phyloP scores from a whole-genome alignment of 1,140 invertebrate species.

The Megathymus violae region DNA sequence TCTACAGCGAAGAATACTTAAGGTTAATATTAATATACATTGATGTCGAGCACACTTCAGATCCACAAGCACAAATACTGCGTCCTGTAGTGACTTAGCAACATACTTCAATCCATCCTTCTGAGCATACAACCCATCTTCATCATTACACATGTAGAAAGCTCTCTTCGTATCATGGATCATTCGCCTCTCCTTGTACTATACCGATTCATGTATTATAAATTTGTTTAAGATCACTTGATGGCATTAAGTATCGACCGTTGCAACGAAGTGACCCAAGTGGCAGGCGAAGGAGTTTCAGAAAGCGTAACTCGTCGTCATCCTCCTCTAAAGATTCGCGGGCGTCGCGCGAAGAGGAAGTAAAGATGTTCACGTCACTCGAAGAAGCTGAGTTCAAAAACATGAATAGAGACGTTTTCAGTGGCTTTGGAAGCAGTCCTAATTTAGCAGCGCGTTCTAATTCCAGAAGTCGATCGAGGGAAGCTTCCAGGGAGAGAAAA shows the following conservation, averaged over 20 bases:
- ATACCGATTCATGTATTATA: constrained; percentile 66
- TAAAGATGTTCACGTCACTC: constrained; percentile 85
- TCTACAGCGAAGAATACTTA: constrained; percentile 79
- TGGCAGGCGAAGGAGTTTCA: constrained; percentile 83
- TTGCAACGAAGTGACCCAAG: constrained; percentile 84
- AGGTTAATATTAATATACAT: constrained; percentile 83
- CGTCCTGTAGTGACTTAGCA: constrained; percentile 60
- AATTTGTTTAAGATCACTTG: constrained; percentile 84
- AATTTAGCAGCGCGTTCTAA: constrained; percentile 78
- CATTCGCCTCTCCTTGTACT: constrained; percentile 57
- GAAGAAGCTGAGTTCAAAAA: constrained; percentile 84
- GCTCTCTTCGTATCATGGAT: constrained; percentile 46
- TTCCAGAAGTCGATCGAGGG: constrained; percentile 80
- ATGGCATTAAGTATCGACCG: constrained; percentile 84
- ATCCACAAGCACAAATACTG: constrained; percentile 50
- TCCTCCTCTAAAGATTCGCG: constrained; percentile 84
- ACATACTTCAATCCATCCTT: constrained; percentile 41
- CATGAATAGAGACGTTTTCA: constrained; percentile 58
- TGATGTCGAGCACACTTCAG: constrained; percentile 45
- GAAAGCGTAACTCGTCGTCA: constrained; percentile 84
- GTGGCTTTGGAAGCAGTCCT: constrained; percentile 73
- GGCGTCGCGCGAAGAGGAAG: constrained; percentile 85
- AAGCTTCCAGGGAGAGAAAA: constrained; percentile 66
- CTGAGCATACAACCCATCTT: constrained; percentile 42
- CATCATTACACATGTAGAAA: constrained; percentile 55